These are phyloP conservation scores for Oreonectes daqikongensis DNA, from an alignment of 2,797 vertebrate genomes.

Conservation along the genomic window DNA sequence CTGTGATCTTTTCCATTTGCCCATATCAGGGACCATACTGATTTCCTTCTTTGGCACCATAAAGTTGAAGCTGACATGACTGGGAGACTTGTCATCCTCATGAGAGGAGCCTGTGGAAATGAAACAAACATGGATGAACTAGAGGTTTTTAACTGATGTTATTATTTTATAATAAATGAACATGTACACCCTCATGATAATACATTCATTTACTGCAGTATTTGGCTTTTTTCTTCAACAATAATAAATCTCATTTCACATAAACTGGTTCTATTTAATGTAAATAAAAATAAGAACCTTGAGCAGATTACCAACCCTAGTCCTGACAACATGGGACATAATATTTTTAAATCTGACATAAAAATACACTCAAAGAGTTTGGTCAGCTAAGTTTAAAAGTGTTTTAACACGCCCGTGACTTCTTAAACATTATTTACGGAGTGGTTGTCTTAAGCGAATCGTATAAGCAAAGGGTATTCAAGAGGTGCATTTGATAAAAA, in stretches of 20 bases:
- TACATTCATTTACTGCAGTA: no score
- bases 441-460: neutral
- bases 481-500: neutral
- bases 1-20: constrained; percentile 95
- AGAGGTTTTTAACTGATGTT: no score
- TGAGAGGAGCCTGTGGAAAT: constrained; percentile 73
- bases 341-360: no score
- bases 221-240: no score
- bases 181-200: no score
- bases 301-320: no score
- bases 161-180: neutral
- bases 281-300: no score
- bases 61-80: constrained; percentile 71
- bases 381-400: neutral
- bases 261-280: no score
- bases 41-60: constrained; percentile 94
- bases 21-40: constrained; percentile 92
- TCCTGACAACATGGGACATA: no score
- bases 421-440: neutral
- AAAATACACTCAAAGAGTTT: neutral
- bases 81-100: constrained; percentile 75
- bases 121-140: neutral
- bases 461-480: neutral
- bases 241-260: no score
- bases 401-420: neutral